Evolutionary conservation across 2,113 vertebrate species (phyloP).

Genomic region (Ctenomys sociabilis): DNA sequence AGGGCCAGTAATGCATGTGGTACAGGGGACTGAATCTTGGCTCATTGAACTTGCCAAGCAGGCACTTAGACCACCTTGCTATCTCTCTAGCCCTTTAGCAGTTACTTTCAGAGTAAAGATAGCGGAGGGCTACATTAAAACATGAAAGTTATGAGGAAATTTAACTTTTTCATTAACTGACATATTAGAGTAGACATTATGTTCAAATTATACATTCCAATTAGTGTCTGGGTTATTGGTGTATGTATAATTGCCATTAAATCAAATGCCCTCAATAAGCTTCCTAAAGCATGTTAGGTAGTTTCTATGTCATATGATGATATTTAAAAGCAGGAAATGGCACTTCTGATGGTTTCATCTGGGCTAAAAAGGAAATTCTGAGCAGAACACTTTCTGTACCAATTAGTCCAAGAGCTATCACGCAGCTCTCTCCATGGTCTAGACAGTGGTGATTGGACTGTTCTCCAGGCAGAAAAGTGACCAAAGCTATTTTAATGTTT

Average conservation of each 20-base stretch:
- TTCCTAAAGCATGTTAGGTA: slow-evolving; percentile 28
- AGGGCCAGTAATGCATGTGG: too few relatives aligned
- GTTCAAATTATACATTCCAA: slow-evolving; percentile 70
- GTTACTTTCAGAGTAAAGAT: slow-evolving; percentile 3
- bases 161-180: slow-evolving; percentile 37
- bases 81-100: too few relatives aligned
- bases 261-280: neutral
- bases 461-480: slow-evolving; percentile 34
- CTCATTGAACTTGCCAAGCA: too few relatives aligned
- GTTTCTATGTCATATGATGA: neutral
- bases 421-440: neutral
- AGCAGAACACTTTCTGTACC: neutral
- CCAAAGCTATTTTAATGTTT: slow-evolving; percentile 72
- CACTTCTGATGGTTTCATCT: slow-evolving; percentile 65
- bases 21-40: too few relatives aligned
- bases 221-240: slow-evolving; percentile 61
- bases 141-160: slow-evolving; percentile 54
- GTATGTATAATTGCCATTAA: slow-evolving; percentile 64
- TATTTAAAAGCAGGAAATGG: slow-evolving; percentile 62
- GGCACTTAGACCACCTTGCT: too few relatives aligned
- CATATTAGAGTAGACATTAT: neutral
- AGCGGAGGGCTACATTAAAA: slow-evolving; percentile 71
- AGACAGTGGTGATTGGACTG: neutral
- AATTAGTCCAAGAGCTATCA: slow-evolving; percentile 54
- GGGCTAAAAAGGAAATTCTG: slow-evolving; percentile 41